These are phyloP conservation scores for Syngnathus floridae DNA, from an alignment of 2,113 vertebrate species.

Conservation along the genomic window DNA sequence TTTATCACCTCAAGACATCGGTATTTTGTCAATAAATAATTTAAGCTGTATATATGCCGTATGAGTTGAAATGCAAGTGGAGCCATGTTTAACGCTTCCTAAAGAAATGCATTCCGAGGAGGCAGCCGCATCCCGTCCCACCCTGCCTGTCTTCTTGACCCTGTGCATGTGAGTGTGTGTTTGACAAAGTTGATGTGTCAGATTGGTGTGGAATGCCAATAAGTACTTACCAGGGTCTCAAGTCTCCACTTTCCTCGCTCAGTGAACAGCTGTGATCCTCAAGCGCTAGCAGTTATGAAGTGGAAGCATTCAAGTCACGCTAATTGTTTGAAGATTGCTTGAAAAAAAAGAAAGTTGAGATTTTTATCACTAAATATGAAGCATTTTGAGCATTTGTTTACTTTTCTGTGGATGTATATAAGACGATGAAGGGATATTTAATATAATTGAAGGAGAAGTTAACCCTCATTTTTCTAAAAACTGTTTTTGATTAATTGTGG, in stretches of 20 bases:
- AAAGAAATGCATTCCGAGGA: neutral
- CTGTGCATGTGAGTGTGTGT: conserved; percentile 43
- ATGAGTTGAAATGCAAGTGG: neutral
- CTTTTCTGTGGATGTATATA: no score
- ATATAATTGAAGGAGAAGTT: no score
- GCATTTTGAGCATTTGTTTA: neutral
- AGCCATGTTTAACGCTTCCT: neutral
- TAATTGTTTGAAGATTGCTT: conserved; percentile 27
- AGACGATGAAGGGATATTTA: no score
- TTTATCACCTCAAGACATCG: neutral
- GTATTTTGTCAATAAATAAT: neutral
- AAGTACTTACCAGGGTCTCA: conserved; percentile 12
- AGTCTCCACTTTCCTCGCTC: conserved; percentile 6
- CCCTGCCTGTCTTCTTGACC: conserved; percentile 29
- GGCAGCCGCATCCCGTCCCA: conserved; percentile 10
- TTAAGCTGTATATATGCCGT: neutral
- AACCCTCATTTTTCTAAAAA: no score
- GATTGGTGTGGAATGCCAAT: conserved; percentile 59
- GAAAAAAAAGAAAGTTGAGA: conserved; percentile 1
- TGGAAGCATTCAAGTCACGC: conserved; percentile 2
- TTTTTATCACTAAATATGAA: neutral
- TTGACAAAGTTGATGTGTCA: conserved; percentile 57
- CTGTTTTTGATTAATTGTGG: no score
- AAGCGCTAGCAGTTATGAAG: conserved; percentile 3
- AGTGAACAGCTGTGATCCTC: conserved; percentile 11